A percentile compares a stretch with the other conserved stretches of the same genome.
Evolutionary conservation across 2,888 invertebrate genomes (phyloP).

Genomic region (Brenthis daphne): DNA sequence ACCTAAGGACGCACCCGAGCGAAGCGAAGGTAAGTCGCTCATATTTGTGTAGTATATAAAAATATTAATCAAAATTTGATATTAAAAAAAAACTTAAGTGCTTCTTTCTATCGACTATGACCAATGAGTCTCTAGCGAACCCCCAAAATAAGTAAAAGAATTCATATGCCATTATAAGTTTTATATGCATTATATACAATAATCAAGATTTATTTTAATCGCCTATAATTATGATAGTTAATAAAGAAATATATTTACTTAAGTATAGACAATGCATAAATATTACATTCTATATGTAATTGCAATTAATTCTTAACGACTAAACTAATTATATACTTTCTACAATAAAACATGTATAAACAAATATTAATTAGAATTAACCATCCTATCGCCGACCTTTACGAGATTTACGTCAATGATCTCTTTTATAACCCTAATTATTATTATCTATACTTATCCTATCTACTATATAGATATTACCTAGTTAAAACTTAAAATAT

Average conservation of each 20-base stretch:
- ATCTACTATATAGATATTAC: not conserved
- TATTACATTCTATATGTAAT: not conserved
- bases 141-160: no score
- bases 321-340: conserved; percentile 1
- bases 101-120: no score
- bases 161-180: no score
- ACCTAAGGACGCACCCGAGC: no score
- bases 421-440: conserved; percentile 21
- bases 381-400: conserved; percentile 1
- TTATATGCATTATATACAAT: not conserved
- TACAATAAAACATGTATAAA: conserved; percentile 5
- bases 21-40: no score
- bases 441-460: conserved; percentile 7
- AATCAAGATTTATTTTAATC: not conserved
- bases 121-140: no score
- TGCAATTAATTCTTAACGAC: not conserved
- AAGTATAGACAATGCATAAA: not conserved
- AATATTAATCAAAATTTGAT: no score
- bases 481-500: not conserved
- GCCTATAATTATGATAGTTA: no score
- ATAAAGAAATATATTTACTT: not conserved
- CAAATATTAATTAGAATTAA: conserved; percentile 22
- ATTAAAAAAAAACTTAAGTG: not conserved
- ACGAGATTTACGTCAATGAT: conserved; percentile 33
- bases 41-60: no score